Conservation (phyloP, 1,140 invertebrate species). For the Monomorium pharaonis region DNA sequence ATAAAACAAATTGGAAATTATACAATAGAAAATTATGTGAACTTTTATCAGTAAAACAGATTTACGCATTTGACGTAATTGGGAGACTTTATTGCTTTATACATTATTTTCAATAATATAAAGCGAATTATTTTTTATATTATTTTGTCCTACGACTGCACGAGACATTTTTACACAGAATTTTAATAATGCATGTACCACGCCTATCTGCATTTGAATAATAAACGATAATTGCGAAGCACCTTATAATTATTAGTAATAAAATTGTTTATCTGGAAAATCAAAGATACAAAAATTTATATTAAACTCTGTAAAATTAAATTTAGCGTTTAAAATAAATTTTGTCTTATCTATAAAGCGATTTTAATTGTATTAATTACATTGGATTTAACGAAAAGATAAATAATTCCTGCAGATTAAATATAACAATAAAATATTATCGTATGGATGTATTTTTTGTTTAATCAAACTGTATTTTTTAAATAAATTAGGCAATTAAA, state of each 20-base stretch:
- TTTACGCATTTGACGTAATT: conserved; percentile 30
- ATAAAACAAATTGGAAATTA: conserved; percentile 10
- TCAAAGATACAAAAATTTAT: conserved; percentile 15
- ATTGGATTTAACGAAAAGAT: background rate
- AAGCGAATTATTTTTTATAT: conserved; percentile 56
- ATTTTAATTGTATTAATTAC: background rate
- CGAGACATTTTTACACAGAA: conserved; percentile 44
- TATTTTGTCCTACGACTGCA: conserved; percentile 28
- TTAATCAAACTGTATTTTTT: background rate
- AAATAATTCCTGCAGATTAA: conserved; percentile 16
- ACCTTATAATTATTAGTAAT: conserved; percentile 50
- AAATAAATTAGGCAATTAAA: background rate
- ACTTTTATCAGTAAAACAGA: conserved; percentile 31
- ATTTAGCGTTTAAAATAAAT: conserved; percentile 27
- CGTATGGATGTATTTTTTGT: too few species aligned
- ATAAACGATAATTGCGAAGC: conserved; percentile 31
- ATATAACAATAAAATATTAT: conserved; percentile 1
- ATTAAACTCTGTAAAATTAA: background rate
- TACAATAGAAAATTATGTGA: conserved; percentile 18
- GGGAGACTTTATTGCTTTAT: conserved; percentile 36
- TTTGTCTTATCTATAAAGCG: background rate
- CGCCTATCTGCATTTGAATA: conserved; percentile 47
- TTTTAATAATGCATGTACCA: conserved; percentile 42
- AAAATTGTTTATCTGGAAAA: conserved; percentile 36
- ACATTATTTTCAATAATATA: conserved; percentile 52